phyloP scores from a whole-genome alignment of 1,140 invertebrate species.

The Pectinophora gossypiella region DNA sequence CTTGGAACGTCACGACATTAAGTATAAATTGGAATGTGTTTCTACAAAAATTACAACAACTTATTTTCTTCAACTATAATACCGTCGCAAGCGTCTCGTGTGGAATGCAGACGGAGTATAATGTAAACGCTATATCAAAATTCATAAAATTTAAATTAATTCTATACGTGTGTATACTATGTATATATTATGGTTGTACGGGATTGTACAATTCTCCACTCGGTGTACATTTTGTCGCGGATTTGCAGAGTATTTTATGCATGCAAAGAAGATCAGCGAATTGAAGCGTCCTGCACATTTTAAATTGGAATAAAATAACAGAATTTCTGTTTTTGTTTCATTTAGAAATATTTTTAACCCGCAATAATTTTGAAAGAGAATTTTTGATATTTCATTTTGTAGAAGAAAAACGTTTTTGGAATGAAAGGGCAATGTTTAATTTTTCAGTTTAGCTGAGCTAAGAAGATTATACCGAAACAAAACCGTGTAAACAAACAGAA shows the following conservation, averaged over 20 bases:
- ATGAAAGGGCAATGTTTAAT: background rate
- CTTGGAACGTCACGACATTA: background rate
- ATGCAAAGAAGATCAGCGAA: conserved; percentile 4
- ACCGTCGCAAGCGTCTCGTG: background rate
- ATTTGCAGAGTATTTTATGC: conserved; percentile 2
- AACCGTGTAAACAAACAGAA: no score
- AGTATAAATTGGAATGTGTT: background rate
- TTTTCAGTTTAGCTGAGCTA: background rate
- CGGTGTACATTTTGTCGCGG: background rate
- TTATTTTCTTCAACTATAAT: no score
- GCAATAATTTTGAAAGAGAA: no score
- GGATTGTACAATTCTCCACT: background rate
- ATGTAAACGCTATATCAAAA: background rate
- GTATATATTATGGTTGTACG: background rate
- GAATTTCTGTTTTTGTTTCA: background rate
- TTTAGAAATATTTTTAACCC: no score
- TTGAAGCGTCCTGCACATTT: background rate
- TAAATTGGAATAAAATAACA: background rate
- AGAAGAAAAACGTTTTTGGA: background rate
- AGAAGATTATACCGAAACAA: background rate
- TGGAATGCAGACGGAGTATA: background rate
- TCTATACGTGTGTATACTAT: background rate
- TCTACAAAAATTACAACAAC: background rate
- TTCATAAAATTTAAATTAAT: background rate
- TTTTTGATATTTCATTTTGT: background rate